Evolutionary conservation across 2,113 vertebrate species (phyloP), one percentile per base, ranked within the genome.

Genomic region (Neolamprologus hecqui): DNA sequence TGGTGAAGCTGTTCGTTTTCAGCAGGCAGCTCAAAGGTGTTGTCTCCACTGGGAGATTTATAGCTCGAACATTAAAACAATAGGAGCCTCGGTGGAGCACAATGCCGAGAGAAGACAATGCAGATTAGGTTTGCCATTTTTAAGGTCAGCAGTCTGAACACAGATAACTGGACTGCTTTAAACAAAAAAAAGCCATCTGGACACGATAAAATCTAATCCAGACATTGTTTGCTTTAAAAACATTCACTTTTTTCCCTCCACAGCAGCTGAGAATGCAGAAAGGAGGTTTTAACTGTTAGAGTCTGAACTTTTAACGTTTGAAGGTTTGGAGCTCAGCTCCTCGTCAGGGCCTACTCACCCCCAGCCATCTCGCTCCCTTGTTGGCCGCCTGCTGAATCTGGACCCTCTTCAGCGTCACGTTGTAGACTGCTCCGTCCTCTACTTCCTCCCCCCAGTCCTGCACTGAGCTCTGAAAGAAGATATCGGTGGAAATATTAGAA

Each of bases 381-480:
- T 98, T 99, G 93, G 98, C 97, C 11, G 98, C 98, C 94, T 99
- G 98, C 88, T 98, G 97, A 87, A 99, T 98, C 96, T 99, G 97
- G 91, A 99, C 97, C 95, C 97, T 97, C 92, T 98, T 98, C 83
- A 99, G 97, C 83, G 97, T 98, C 95, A 99, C 98, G 81, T 98
- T 97, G 97, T 98, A 99, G 93, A 99, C 94, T 86, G 98, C 98
- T 89, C 98, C 98, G 89, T 99, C 98, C 96, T 99, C 98, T 15
- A 98, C 97, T 95, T 99, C 98, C 97, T 99, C 98, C 91, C 98
- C 98, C 97, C 97, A 97, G 87, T 99, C 97, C 96, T 98, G 98
- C 96, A 98, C 97, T 3, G 98, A 98, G 97, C 96, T 99, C 98
- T 99, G 96, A 68, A 85, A 70, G 6, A 6, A 80, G 37, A 77